These are phyloP conservation scores for Bombus pascuorum DNA, from an alignment of 1,140 invertebrate species.

Conservation along the genomic window DNA sequence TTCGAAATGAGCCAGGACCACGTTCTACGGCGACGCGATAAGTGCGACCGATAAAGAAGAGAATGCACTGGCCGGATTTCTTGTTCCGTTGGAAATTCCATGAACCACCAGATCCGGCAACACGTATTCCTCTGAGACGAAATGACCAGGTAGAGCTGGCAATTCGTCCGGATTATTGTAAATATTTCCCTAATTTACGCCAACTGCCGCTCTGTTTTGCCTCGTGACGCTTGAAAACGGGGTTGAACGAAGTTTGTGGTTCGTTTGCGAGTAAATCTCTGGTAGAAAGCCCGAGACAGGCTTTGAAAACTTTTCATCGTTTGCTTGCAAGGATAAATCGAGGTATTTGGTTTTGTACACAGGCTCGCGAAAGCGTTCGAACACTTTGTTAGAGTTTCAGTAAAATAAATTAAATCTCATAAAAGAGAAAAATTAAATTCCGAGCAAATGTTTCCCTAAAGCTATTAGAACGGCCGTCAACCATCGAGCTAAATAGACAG, in stretches of 20 bases:
- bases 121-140: neutral
- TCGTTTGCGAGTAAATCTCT: neutral
- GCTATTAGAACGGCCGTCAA: neutral
- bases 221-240: too few species aligned
- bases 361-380: neutral
- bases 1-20: neutral
- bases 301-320: neutral
- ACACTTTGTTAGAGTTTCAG: neutral
- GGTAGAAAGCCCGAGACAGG: neutral
- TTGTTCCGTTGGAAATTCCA: constrained; percentile 52
- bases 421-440: neutral
- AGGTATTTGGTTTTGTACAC: neutral
- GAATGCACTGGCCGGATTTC: constrained; percentile 56
- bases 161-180: neutral
- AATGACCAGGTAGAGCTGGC: neutral
- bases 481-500: neutral
- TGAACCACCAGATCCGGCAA: neutral
- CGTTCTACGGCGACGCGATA: constrained; percentile 36
- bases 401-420: neutral
- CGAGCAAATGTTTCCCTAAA: neutral
- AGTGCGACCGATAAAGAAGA: constrained; percentile 46
- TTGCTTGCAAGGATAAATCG: neutral
- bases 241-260: too few species aligned
- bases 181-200: constrained; percentile 1
- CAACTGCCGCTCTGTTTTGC: too few species aligned